phyloP scores from a whole-genome alignment of 92 coral and sea anemone species.

The Bergia puertoricense region DNA sequence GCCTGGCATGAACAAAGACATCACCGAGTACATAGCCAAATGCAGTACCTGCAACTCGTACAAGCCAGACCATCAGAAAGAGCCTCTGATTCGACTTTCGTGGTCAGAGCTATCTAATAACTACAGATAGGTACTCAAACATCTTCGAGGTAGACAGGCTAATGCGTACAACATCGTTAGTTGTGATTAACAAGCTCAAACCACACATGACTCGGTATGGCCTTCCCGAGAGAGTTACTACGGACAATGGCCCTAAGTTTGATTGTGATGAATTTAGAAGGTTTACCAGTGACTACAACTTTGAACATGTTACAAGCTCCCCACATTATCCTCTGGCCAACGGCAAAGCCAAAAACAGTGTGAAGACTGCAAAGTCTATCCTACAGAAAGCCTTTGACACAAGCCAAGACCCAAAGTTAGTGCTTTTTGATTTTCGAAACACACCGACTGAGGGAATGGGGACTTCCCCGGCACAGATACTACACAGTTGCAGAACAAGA shows the following conservation, averaged over 20 bases:
- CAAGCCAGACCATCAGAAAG: constrained; percentile 22
- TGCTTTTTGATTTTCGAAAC: constrained; percentile 11
- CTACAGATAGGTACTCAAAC: constrained; percentile 47
- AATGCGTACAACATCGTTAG: constrained; percentile 30
- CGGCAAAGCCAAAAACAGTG: constrained; percentile 17
- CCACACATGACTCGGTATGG: background rate
- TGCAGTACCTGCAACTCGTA: background rate
- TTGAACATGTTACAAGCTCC: constrained; percentile 32
- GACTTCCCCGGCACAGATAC: constrained; percentile 34
- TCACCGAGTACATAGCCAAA: background rate
- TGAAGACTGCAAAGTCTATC: constrained; percentile 31
- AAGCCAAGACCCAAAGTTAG: constrained; percentile 10
- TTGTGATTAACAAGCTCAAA: constrained; percentile 42
- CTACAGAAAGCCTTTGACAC: background rate
- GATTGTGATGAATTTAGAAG: constrained; percentile 20
- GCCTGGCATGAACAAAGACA: background rate
- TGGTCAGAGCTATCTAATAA: constrained; percentile 19
- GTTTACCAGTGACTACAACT: background rate
- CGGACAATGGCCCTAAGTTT: constrained; percentile 42
- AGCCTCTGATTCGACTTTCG: background rate
- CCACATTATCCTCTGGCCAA: constrained; percentile 33
- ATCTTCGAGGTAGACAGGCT: constrained; percentile 43
- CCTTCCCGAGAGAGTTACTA: constrained; percentile 36
- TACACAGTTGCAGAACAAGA: constrained; percentile 24
- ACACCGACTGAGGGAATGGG: constrained; percentile 42